A percentile compares a stretch with the other conserved stretches of the same genome.
Conservation (phyloP, 2,113 vertebrate genomes). For the Semnornis frantzii region DNA sequence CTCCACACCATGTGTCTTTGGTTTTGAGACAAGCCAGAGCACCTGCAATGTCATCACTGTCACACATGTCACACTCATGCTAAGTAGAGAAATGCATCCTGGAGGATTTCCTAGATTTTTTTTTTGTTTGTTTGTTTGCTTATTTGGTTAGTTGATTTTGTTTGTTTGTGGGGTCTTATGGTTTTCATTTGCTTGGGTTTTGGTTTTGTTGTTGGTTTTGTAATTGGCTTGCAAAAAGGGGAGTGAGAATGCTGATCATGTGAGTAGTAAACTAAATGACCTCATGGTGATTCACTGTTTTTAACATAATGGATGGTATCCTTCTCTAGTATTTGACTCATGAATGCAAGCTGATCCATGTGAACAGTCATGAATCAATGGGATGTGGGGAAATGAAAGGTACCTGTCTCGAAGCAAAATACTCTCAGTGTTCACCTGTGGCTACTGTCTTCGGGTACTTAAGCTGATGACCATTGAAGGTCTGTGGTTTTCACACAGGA, state of each 20-base stretch:
- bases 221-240: background rate
- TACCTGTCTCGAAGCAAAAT: background rate
- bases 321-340: background rate
- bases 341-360: background rate
- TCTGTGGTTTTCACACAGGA: background rate
- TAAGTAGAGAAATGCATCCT: background rate
- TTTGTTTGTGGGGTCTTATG: background rate
- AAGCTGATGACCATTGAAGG: background rate
- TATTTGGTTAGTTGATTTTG: too few relatives aligned
- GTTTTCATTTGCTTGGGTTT: too few relatives aligned
- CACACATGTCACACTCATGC: background rate
- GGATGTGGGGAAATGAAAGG: background rate
- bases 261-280: background rate
- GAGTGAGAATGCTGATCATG: background rate
- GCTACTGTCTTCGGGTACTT: background rate
- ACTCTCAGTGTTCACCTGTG: background rate
- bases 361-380: background rate
- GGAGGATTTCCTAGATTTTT: background rate
- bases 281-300: background rate
- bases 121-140: background rate
- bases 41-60: background rate
- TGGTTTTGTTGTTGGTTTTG: too few relatives aligned
- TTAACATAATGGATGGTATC: background rate
- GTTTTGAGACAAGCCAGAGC: background rate
- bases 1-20: background rate